These are phyloP conservation scores for Spicauda simplicius DNA, from an alignment of 2,888 invertebrate genomes.

Conservation along the genomic window DNA sequence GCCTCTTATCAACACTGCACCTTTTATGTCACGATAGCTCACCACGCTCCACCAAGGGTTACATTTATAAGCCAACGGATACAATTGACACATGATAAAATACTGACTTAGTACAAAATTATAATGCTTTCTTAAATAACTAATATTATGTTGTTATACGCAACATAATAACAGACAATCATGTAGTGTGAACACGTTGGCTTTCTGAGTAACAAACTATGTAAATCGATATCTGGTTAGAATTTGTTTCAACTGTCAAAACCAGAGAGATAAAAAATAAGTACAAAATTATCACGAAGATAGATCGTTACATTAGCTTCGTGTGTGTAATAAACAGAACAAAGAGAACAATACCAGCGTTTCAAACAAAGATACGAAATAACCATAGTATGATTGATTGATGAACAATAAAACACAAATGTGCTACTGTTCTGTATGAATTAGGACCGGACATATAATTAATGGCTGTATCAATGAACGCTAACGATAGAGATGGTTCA, in stretches of 20 bases:
- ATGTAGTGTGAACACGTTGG: too few species aligned
- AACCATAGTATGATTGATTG: slow-evolving; percentile 15
- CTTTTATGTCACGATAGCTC: slow-evolving; percentile 50
- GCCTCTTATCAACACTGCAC: slow-evolving; percentile 50
- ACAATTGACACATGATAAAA: not conserved
- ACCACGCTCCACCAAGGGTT: slow-evolving; percentile 30
- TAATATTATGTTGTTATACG: not conserved
- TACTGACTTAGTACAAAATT: not conserved
- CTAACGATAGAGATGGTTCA: slow-evolving; percentile 2
- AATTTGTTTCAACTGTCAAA: slow-evolving; percentile 3
- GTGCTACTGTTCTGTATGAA: slow-evolving; percentile 14
- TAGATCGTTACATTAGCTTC: not conserved
- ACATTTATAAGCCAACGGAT: slow-evolving; percentile 1
- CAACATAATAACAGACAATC: too few species aligned
- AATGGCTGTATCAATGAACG: slow-evolving; percentile 14
- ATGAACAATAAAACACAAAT: slow-evolving; percentile 11
- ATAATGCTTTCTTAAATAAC: not conserved
- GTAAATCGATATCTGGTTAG: not conserved
- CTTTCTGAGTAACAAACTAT: not conserved
- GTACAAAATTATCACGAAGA: not conserved
- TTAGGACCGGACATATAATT: slow-evolving; percentile 9
- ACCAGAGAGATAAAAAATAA: not conserved
- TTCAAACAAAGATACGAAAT: slow-evolving; percentile 11
- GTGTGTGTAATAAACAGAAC: not conserved
- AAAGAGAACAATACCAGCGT: slow-evolving; percentile 4